Evolutionary conservation across 2,888 invertebrate species (phyloP), one percentile per base, ranked within the genome.

Genomic region (Coelopa pilipes): DNA sequence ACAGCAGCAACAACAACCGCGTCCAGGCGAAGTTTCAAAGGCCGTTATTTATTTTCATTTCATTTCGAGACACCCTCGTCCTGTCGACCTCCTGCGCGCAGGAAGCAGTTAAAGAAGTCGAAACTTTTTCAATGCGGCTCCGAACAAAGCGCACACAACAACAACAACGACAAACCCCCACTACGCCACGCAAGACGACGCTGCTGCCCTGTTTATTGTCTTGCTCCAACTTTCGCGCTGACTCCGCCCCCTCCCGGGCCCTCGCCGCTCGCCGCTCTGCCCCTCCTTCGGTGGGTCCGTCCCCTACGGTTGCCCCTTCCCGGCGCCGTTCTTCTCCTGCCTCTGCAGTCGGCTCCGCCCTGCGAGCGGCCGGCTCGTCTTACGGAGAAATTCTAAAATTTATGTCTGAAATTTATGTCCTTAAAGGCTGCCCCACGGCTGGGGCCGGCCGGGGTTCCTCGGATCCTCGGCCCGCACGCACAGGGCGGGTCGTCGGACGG

Each of bases 381-480:
- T 75, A 66, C 53, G 66, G 66, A 73, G 55, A 75, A 75, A 67
- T 76, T 75, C 47, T 69, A 66, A 71, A 74, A 75, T 77, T 77
- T 74, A 75, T 77, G 74, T 71, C 71, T 67, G 49, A 71, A 74
- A 72, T 75, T 70, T 74, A 75, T 75, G 74, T 74, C 68, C 67
- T 71, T 62, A 62, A 62, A 62, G 62, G 24, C 34, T 7, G 34
- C 34, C 21, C 57, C 24, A 19, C 57, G 21, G 17, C 21, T n/a
- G n/a, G n/a, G n/a, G n/a, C n/a, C n/a, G n/a, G n/a, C n/a, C n/a
- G n/a, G n/a, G n/a, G n/a, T n/a, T n/a, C n/a, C n/a, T n/a, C n/a
- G n/a, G n/a, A n/a, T n/a, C n/a, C n/a, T n/a, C n/a, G n/a, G n/a
- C n/a, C n/a, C n/a, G n/a, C n/a, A n/a, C n/a, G n/a, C n/a, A n/a